Percentiles rank a stretch among this genome's conserved stretches.
phyloP scores from a whole-genome alignment of 2,888 invertebrate species.

The Ormyrus labotus region DNA sequence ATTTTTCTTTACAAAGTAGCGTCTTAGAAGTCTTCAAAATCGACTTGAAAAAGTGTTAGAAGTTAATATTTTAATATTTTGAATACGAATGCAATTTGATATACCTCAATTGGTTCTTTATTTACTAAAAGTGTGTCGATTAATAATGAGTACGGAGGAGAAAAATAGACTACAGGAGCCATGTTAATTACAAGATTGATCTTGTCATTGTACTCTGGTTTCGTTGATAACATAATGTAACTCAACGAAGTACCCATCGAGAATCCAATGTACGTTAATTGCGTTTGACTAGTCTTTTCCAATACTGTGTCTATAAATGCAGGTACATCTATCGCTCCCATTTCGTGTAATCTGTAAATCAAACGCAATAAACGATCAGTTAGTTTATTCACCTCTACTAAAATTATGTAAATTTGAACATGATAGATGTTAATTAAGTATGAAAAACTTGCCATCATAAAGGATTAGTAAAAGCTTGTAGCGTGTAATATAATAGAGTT shows the following conservation, averaged over 20 bases:
- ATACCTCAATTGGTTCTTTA: constrained; percentile 1
- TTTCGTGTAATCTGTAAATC: constrained; percentile 87
- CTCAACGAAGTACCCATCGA: constrained; percentile 91
- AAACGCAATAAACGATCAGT: background rate
- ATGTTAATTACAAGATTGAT: constrained; percentile 79
- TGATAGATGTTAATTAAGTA: no score
- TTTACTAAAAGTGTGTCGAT: background rate
- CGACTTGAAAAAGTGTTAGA: no score
- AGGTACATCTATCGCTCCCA: constrained; percentile 89
- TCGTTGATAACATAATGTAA: constrained; percentile 82
- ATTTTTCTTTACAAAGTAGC: background rate
- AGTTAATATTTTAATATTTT: no score
- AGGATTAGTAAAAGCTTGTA: no score
- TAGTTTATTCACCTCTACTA: no score
- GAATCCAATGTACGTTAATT: constrained; percentile 87
- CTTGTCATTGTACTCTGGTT: constrained; percentile 82
- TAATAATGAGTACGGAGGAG: background rate
- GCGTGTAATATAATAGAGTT: no score
- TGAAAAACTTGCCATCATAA: no score
- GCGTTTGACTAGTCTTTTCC: constrained; percentile 76
- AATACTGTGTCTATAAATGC: constrained; percentile 86
- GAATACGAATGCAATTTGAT: no score
- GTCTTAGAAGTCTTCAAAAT: no score
- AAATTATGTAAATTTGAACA: no score
- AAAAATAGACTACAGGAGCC: constrained; percentile 49